Conservation (phyloP, 2,797 vertebrate genomes). For the Astyanax mexicanus region DNA sequence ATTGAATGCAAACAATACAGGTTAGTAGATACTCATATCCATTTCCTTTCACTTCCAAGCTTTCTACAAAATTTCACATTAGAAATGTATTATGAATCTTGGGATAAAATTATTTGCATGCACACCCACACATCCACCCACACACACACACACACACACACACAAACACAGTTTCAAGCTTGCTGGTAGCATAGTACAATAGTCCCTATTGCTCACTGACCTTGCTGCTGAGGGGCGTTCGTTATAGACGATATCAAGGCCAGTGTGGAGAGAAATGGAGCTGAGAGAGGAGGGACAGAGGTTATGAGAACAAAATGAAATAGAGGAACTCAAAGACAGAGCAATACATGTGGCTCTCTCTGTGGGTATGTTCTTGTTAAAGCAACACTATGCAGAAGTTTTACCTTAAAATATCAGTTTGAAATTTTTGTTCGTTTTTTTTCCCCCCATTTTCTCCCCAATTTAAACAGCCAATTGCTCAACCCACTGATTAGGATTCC, state of each 20-base stretch:
- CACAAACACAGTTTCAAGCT: not conserved
- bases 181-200: not conserved
- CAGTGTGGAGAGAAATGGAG: slow-evolving; percentile 9
- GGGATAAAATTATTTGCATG: not conserved
- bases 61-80: not conserved
- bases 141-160: not conserved
- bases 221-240: not conserved
- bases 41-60: not conserved
- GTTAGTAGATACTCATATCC: not conserved
- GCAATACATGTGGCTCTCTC: not conserved
- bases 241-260: not conserved
- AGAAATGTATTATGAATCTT: not conserved
- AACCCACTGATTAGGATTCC: too few species aligned
- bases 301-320: not conserved
- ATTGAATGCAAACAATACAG: not conserved
- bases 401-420: too few species aligned
- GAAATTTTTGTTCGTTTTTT: too few species aligned
- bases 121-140: not conserved
- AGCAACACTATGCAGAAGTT: too few species aligned
- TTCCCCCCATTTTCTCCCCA: too few species aligned
- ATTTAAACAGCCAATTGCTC: too few species aligned
- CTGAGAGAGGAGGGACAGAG: not conserved
- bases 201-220: not conserved
- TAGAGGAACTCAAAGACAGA: not conserved
- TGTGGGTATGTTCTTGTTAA: not conserved